Conservation (phyloP, 2,888 invertebrate species). For the Tryphoninae sp. region DNA sequence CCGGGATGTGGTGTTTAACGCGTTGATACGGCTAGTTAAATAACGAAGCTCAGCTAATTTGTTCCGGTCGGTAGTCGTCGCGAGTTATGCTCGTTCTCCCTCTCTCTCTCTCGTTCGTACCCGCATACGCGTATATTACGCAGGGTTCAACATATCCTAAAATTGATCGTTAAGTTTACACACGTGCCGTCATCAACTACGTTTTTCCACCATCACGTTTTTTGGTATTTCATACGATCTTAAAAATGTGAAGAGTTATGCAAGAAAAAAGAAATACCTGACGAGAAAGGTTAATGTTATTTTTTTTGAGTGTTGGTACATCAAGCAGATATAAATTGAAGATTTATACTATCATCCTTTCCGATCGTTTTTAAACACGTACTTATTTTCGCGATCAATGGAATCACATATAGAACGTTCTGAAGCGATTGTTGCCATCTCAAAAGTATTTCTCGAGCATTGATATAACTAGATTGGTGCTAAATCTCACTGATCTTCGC, state of each 20-base stretch:
- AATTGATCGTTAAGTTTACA: constrained; percentile 6
- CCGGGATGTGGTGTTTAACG: constrained; percentile 67
- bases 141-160: constrained; percentile 2
- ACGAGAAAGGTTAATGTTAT: too few species aligned
- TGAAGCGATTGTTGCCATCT: background rate
- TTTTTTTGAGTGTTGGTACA: too few species aligned
- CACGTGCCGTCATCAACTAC: background rate
- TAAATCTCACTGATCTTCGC: background rate
- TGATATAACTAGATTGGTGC: background rate
- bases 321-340: too few species aligned
- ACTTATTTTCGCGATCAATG: too few species aligned
- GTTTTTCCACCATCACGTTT: too few species aligned
- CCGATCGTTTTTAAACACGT: too few species aligned
- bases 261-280: too few species aligned
- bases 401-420: too few species aligned
- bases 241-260: too few species aligned
- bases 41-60: constrained; percentile 75
- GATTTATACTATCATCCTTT: too few species aligned
- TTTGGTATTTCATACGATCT: too few species aligned
- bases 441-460: background rate
- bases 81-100: constrained; percentile 60
- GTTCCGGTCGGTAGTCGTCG: constrained; percentile 71
- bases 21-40: constrained; percentile 73
- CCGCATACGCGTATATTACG: background rate
- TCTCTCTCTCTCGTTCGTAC: background rate